These are phyloP conservation scores for Glomeris marginata DNA, from an alignment of 2,888 invertebrate genomes.

Conservation along the genomic window DNA sequence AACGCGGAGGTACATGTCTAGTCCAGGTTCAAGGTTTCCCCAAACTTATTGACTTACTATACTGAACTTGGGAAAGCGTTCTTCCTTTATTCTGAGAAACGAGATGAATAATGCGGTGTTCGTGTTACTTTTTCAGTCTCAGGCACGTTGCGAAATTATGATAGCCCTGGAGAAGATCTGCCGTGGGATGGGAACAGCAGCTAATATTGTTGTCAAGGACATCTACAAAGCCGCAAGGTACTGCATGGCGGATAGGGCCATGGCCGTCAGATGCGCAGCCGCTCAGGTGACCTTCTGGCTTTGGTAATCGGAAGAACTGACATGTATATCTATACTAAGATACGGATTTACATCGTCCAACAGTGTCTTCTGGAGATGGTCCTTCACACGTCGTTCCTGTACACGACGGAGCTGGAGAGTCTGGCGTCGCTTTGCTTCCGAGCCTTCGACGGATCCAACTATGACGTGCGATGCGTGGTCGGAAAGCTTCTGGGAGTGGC, in stretches of 20 bases:
- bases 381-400: conserved; percentile 62
- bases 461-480: conserved; percentile 79
- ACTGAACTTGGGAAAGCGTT: too few relatives aligned
- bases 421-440: conserved; percentile 81
- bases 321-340: neutral
- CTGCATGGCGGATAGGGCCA: conserved; percentile 76
- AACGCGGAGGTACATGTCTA: conserved; percentile 56
- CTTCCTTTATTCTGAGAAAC: too few relatives aligned
- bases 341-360: neutral
- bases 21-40: too few relatives aligned
- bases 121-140: conserved; percentile 56
- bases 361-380: conserved; percentile 78
- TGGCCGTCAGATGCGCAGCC: conserved; percentile 85
- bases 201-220: conserved; percentile 67
- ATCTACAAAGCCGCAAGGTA: conserved; percentile 81
- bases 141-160: conserved; percentile 93
- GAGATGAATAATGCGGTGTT: neutral
- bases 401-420: conserved; percentile 80
- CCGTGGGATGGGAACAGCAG: conserved; percentile 88
- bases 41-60: too few relatives aligned
- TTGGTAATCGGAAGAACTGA: neutral
- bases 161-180: conserved; percentile 82
- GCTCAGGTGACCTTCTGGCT: conserved; percentile 42
- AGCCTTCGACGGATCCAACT: conserved; percentile 80
- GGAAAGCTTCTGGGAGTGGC: conserved; percentile 80